These are phyloP conservation scores for Galerucella pusilla DNA, from an alignment of 2,888 invertebrate species.

Conservation along the genomic window DNA sequence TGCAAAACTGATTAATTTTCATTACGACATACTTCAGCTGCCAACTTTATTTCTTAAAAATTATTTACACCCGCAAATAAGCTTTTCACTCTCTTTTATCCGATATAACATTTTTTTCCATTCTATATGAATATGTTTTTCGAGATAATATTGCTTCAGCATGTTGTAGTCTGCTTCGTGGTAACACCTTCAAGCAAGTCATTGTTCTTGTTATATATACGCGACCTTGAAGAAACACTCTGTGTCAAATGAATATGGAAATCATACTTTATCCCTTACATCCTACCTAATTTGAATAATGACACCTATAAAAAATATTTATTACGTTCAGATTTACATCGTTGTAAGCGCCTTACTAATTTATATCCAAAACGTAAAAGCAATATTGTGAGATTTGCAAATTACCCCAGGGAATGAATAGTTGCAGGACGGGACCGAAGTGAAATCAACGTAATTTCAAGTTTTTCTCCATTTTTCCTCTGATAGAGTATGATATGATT, in stretches of 20 bases:
- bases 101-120: too few species aligned
- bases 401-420: conserved; percentile 12
- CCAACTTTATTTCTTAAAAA: too few species aligned
- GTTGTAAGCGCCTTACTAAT: conserved; percentile 20
- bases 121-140: background rate
- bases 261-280: conserved; percentile 4
- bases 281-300: conserved; percentile 20
- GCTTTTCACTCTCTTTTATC: too few species aligned
- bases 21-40: too few species aligned
- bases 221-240: background rate
- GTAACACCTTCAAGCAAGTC: background rate
- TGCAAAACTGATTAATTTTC: too few species aligned
- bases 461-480: background rate
- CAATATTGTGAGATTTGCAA: conserved; percentile 32
- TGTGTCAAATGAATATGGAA: conserved; percentile 12
- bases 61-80: too few species aligned
- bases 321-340: conserved; percentile 18
- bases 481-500: too few species aligned
- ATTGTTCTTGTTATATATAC: background rate
- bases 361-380: conserved; percentile 24
- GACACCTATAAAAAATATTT: conserved; percentile 20
- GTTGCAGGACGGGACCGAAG: background rate
- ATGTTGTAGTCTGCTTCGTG: background rate
- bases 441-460: background rate
- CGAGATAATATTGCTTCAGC: background rate